Evolutionary conservation across 2,888 invertebrate species (phyloP), one percentile per base, ranked within the genome.

Genomic region (Coleophora deauratella): DNA sequence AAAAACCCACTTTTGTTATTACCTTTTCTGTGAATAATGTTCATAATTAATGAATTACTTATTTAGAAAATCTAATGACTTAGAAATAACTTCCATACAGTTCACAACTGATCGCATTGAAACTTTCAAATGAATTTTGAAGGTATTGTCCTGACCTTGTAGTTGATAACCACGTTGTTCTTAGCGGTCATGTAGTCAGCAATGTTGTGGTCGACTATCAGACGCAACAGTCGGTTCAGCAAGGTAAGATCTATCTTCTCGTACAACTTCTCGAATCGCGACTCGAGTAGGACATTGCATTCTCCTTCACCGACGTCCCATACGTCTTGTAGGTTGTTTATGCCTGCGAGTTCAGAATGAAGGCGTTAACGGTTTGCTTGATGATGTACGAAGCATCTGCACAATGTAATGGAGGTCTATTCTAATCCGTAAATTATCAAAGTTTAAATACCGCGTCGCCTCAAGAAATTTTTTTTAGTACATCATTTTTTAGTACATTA

Each of bases 171-270:
- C n/a, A 99, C 98, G 85, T 99, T 99, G 81, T 99, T 99, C 81
- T 99, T 99, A 2, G 99, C 98, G 0, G 99, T 99, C 98, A 99
- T 99, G 84, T 99, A 99, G 90, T 99, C 99, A 55, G 99, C 99
- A 65, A 99, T 99, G 76, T 99, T 99, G 81, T 99, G 99, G 84
- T 99, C 99, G 33, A 99, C 99, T 58, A 99, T 99, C 41, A 99
- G 86, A 57, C 99, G 92, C 39, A 99, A 85, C 62, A 99, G 82
- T 75, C 99, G 91, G 86, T 99, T 99, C 30, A 99, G 90, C 15
- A 99, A 86, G 0, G 99, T 99, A 72, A 99, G 88, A 89, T 99
- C 99, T 55, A 99, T 99, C 84, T 99, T 99, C 77, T 99, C 99
- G 65, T 99, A 99, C n/a, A 99, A 88, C 69, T 99, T 99, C 71